Evolutionary conservation across 2,888 invertebrate species (phyloP).

Genomic region (Scaptomyza caliginosa): DNA sequence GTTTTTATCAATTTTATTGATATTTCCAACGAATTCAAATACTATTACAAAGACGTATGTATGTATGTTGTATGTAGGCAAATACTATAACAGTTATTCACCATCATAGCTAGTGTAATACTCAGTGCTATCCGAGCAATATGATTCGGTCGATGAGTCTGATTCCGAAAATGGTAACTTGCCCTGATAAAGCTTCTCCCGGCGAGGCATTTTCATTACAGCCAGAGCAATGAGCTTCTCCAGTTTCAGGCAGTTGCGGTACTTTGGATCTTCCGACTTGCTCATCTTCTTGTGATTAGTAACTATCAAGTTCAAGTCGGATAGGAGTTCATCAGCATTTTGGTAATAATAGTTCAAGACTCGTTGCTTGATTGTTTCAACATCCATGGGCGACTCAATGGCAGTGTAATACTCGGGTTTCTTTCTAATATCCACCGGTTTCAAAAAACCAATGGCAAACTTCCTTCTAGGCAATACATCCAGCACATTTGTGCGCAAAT

Average conservation of each 20-base stretch:
- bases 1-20: no score
- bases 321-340: constrained; percentile 9
- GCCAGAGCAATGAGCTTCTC: not conserved
- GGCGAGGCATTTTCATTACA: not conserved
- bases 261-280: constrained; percentile 6
- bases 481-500: constrained; percentile 35
- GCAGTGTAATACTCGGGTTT: constrained; percentile 30
- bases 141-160: not conserved
- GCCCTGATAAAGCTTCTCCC: not conserved
- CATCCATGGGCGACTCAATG: constrained; percentile 38
- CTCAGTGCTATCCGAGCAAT: not conserved
- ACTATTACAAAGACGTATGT: no score
- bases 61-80: no score
- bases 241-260: constrained; percentile 32
- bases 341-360: constrained; percentile 39
- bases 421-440: constrained; percentile 38
- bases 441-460: constrained; percentile 43
- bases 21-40: no score
- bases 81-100: not conserved
- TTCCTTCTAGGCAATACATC: constrained; percentile 37
- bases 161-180: not conserved
- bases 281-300: constrained; percentile 20
- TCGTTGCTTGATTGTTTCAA: constrained; percentile 41
- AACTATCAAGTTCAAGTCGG: constrained; percentile 29
- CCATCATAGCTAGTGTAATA: not conserved